Base-by-base conservation (phyloP, 2,113 vertebrate species). In the Anolis sagrei region DNA sequence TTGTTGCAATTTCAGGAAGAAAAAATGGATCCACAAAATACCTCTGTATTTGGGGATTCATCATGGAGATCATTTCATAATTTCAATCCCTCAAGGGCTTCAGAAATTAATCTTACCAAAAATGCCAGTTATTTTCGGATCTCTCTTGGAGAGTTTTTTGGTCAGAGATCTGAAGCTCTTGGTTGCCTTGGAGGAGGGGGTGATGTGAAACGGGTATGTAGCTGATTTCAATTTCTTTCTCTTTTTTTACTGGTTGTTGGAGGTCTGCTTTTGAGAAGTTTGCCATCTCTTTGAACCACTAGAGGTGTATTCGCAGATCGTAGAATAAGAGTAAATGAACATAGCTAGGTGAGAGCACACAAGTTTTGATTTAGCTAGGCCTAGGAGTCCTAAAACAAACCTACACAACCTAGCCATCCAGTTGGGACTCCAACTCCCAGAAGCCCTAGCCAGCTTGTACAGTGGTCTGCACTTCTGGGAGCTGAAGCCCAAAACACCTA, bases 91-190 rank as follows among this genome's bases (percentile, higher is more conserved):
- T 94, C 96, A 89, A 97, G 94, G 91, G 95, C 96, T 14, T 97
- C 97, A 36, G 95, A 95, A 79, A 94, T 94, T 2, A 96, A 97
- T 81, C 94, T 97, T 75, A 90, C 95, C 76, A 95, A 94, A 86
- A 96, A 95, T 94, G 97, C 97, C 87, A 98, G 97, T 91, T 99
- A 98, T 39, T 95, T 98, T 89, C 97, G 95, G 4, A 96, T 99
- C 19, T 98, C 98, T 86, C 91, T 99, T 44, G 98, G 98, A 7
- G 97, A 99, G 85, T 99, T 99, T 89, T 98, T 99, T 91, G 96
- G 96, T 82, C 97, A 98, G 88, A 97, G 98, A 75, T 99, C 98
- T 19, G 98, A 99, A 96, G 98, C 98, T 86, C 96, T 99, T 34
- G 98, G 98, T 79, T 98, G 97, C 90, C 97, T 99, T 72, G 97